Evolutionary conservation across 2,888 invertebrate genomes (phyloP).

Genomic region (Therioaphis trifolii): DNA sequence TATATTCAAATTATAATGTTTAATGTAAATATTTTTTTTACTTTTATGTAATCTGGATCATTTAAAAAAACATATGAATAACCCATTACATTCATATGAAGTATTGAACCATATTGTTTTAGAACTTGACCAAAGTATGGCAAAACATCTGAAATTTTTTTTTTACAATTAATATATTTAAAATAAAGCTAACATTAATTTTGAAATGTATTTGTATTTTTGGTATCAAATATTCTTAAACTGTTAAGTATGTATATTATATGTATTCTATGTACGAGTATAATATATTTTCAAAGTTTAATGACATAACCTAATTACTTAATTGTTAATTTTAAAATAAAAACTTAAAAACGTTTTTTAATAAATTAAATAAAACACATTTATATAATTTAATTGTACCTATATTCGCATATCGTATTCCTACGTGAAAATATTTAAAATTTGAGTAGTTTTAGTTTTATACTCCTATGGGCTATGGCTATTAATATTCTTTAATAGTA

Average conservation of each 20-base stretch:
- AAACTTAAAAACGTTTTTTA: not conserved
- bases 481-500: no score
- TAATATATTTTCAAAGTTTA: not conserved
- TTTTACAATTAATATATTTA: no score
- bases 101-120: conserved; percentile 58
- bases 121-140: conserved; percentile 60
- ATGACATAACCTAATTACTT: not conserved
- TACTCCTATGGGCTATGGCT: no score
- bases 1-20: not conserved
- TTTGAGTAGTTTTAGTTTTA: no score
- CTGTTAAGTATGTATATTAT: no score
- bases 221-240: no score
- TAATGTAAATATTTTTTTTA: conserved; percentile 13
- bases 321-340: not conserved
- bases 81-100: conserved; percentile 63
- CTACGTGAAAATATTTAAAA: no score
- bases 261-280: no score
- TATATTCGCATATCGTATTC: no score
- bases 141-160: conserved; percentile 54
- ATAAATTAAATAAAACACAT: not conserved
- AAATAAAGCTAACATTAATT: not conserved
- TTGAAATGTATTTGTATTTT: not conserved
- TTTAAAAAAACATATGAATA: conserved; percentile 61
- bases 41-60: conserved; percentile 64
- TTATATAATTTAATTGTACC: no score